Conservation (phyloP, 1,140 invertebrate genomes). For the Lineus longissimus region DNA sequence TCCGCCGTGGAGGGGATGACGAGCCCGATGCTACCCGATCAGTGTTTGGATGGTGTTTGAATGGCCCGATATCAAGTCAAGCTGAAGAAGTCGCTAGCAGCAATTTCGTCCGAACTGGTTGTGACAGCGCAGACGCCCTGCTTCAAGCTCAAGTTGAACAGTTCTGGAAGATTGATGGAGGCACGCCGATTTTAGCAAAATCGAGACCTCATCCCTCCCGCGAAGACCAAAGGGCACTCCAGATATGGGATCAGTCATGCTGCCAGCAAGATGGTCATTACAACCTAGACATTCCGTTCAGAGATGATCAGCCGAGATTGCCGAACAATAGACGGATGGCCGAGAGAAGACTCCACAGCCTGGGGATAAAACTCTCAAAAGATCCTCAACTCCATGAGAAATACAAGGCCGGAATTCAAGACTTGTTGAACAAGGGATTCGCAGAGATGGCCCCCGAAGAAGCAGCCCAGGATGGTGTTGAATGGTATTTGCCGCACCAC, state of each 20-base stretch:
- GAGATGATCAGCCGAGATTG: not conserved
- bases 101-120: not conserved
- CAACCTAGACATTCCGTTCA: slow-evolving; percentile 12
- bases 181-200: not conserved
- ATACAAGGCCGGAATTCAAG: slow-evolving; percentile 14
- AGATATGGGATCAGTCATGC: slow-evolving; percentile 12
- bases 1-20: not conserved
- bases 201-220: not conserved
- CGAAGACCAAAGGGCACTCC: not conserved
- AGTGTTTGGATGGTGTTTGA: slow-evolving; percentile 9
- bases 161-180: not conserved
- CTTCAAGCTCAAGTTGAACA: not conserved
- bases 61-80: not conserved
- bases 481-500: slow-evolving; percentile 25
- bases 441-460: slow-evolving; percentile 10
- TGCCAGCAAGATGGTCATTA: slow-evolving; percentile 10
- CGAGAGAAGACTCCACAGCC: slow-evolving; percentile 6
- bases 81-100: too few relatives aligned
- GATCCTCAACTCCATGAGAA: slow-evolving; percentile 15
- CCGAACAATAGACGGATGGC: slow-evolving; percentile 12
- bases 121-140: not conserved
- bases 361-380: slow-evolving; percentile 6
- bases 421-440: slow-evolving; percentile 12
- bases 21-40: slow-evolving; percentile 8
- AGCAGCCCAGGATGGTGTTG: slow-evolving; percentile 5